Conservation (phyloP, 2,888 invertebrate species). For the Subacronicta megacephala region DNA sequence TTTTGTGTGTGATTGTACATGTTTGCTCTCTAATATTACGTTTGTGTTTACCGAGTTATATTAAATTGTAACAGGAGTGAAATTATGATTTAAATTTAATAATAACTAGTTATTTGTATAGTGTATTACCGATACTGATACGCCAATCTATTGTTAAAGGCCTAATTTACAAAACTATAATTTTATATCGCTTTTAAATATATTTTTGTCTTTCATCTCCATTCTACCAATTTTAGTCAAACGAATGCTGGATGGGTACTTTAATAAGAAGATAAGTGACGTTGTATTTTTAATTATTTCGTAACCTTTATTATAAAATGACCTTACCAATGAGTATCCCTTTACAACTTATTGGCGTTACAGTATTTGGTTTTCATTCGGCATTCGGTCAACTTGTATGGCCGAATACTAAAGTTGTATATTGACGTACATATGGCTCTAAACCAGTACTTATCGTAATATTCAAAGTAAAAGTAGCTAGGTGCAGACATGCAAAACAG, state of each 20-base stretch:
- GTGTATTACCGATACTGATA: slow-evolving; percentile 1
- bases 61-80: slow-evolving; percentile 36
- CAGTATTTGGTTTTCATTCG: background rate
- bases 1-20: slow-evolving; percentile 55
- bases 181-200: no score
- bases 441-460: slow-evolving; percentile 40
- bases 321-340: background rate
- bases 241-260: no score
- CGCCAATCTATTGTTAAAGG: background rate
- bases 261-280: no score
- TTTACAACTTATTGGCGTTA: background rate
- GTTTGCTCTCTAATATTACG: slow-evolving; percentile 52
- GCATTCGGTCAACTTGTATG: background rate
- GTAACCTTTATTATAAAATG: no score
- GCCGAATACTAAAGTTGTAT: slow-evolving; percentile 20
- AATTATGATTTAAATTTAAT: slow-evolving; percentile 27
- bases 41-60: slow-evolving; percentile 19
- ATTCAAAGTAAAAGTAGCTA: slow-evolving; percentile 6
- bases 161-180: no score
- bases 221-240: no score
- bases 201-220: no score
- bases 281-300: no score
- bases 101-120: slow-evolving; percentile 20
- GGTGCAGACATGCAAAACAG: slow-evolving; percentile 28
- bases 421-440: slow-evolving; percentile 11